A percentile compares a stretch with the other conserved stretches of the same genome.
Evolutionary conservation across 2,797 vertebrate genomes (phyloP).

Genomic region (Octomys mimax): DNA sequence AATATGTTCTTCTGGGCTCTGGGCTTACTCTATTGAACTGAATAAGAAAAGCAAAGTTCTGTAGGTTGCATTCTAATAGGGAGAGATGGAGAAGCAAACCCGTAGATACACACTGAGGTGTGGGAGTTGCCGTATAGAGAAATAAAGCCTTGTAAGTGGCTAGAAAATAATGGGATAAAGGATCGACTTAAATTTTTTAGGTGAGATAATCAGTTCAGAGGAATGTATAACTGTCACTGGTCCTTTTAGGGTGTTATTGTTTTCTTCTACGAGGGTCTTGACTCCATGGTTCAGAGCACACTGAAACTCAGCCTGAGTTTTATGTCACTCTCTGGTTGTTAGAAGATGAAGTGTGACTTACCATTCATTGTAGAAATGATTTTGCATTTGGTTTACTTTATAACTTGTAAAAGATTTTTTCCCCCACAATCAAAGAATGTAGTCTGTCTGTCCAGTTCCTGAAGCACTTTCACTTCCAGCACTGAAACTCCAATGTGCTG

Average conservation of each 20-base stretch:
- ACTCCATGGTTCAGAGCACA: background rate
- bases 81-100: background rate
- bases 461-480: background rate
- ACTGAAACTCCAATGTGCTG: background rate
- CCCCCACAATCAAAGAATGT: background rate
- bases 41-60: background rate
- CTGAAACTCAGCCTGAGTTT: slow-evolving; percentile 47
- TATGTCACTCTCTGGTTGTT: background rate
- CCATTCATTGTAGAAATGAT: slow-evolving; percentile 24
- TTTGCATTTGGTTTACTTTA: slow-evolving; percentile 48
- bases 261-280: slow-evolving; percentile 48
- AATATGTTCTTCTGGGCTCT: background rate
- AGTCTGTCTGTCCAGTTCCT: background rate
- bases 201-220: background rate
- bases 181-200: background rate
- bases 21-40: background rate
- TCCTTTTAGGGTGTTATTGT: background rate
- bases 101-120: background rate
- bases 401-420: background rate
- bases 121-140: background rate
- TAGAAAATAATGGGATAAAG: background rate
- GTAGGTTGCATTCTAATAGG: background rate
- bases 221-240: background rate
- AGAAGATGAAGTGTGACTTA: slow-evolving; percentile 50
- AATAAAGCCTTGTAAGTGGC: background rate